Conservation (phyloP, 2,888 invertebrate species). For the Erebia palarica region DNA sequence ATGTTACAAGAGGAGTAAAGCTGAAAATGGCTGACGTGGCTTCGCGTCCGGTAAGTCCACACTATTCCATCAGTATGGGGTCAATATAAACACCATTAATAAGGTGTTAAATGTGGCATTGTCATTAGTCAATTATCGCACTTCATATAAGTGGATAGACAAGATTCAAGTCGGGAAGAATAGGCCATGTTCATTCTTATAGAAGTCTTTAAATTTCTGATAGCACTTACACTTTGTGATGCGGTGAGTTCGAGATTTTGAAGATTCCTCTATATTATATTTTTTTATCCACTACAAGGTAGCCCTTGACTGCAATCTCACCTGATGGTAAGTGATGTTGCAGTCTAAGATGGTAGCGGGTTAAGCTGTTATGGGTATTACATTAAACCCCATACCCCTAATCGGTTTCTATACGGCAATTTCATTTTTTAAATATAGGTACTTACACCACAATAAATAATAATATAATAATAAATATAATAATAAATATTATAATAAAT, state of each 20-base stretch:
- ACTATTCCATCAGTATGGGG: conserved; percentile 29
- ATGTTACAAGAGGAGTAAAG: too few relatives aligned
- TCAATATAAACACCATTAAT: conserved; percentile 31
- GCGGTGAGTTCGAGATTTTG: conserved; percentile 57
- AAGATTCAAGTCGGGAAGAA: conserved; percentile 47
- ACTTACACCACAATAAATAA: too few relatives aligned
- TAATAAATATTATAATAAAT: not conserved
- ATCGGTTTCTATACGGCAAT: too few relatives aligned
- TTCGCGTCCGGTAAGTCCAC: not conserved
- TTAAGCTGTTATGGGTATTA: too few relatives aligned
- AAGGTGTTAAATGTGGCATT: conserved; percentile 42
- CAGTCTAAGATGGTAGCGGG: too few relatives aligned
- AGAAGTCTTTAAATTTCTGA: conserved; percentile 53
- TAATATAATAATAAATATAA: too few relatives aligned
- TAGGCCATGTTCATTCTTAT: conserved; percentile 52
- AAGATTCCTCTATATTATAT: not conserved
- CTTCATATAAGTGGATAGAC: conserved; percentile 42
- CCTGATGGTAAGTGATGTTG: too few relatives aligned
- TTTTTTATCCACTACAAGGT: too few relatives aligned
- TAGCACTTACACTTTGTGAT: conserved; percentile 54
- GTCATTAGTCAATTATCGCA: conserved; percentile 43
- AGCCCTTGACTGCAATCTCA: too few relatives aligned
- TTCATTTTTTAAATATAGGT: too few relatives aligned
- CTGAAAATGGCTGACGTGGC: not conserved
- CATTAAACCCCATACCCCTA: too few relatives aligned